Evolutionary conservation across 2,797 vertebrate species (phyloP).

Genomic region (Sebastes oblongus): DNA sequence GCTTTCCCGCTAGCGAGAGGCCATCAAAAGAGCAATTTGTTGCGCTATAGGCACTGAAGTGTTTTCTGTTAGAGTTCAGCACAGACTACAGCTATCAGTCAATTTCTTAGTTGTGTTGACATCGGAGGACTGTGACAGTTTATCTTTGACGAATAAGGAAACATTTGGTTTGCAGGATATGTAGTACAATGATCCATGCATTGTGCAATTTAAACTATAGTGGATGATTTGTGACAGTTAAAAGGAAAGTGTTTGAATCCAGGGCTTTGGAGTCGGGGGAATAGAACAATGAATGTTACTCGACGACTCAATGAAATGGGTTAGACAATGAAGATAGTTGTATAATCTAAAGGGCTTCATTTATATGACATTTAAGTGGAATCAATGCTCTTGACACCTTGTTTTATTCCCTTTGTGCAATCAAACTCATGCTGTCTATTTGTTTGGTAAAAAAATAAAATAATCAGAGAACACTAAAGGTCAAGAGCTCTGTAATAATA

Average conservation of each 20-base stretch:
- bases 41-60: background rate
- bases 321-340: background rate
- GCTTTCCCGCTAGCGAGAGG: background rate
- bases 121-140: background rate
- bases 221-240: background rate
- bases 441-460: background rate
- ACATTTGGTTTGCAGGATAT: background rate
- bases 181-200: background rate
- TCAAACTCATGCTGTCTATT: background rate
- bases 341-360: background rate
- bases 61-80: background rate
- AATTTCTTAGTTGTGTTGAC: background rate
- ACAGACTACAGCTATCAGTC: background rate
- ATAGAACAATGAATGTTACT: background rate
- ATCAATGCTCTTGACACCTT: background rate
- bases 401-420: background rate
- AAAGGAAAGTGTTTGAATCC: background rate
- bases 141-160: background rate
- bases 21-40: conserved; percentile 25
- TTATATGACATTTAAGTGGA: background rate
- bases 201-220: background rate
- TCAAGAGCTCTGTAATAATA: background rate
- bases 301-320: background rate
- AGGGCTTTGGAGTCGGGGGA: background rate
- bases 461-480: background rate